Evolutionary conservation across 1,140 invertebrate species (phyloP), one percentile per base, ranked within the genome.

Genomic region (Aphelenchoides fujianensis): DNA sequence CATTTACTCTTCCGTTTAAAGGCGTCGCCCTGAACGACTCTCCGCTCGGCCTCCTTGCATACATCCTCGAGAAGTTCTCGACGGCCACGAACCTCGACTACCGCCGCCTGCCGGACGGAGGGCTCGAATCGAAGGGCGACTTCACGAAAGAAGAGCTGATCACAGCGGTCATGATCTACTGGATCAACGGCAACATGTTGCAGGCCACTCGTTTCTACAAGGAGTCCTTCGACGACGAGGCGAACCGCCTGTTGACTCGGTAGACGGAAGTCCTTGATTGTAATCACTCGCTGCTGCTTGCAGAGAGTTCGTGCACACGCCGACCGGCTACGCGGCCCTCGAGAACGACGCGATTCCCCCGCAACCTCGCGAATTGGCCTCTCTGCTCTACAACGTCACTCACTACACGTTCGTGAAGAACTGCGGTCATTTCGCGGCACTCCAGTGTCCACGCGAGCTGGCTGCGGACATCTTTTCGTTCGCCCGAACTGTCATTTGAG

Each of bases 111-210:
- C 77, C 85, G 0, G 91, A 94, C 84, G 92, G 92, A 19, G 68
- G 74, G 3, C 35, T 94, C n/a, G n/a, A n/a, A n/a, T n/a, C n/a
- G n/a, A n/a, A n/a, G n/a, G n/a, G n/a, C n/a, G n/a, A n/a, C n/a
- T n/a, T n/a, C n/a, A n/a, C n/a, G n/a, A n/a, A n/a, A n/a, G n/a
- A n/a, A n/a, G n/a, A n/a, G n/a, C n/a, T n/a, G n/a, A n/a, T 94
- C 2, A 92, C 93, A 73, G 93, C 93, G 80, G 80, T 94, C 0
- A 94, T 93, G 91, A 82, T 93, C 27, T 94, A 93, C 82, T 94
- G 91, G 89, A 79, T 90, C 0, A 89, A 90, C 0, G 89, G 89
- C 70, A 89, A 89, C 0, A 91, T 93, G 1, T 91, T 90, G 0
- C 90, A 91, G 0, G 91, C 91, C 0, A 86, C 89, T 78, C 86